Evolutionary conservation across 2,888 invertebrate species (phyloP), one percentile per base, ranked within the genome.

Genomic region (Imbricaverruca yamaguchii): DNA sequence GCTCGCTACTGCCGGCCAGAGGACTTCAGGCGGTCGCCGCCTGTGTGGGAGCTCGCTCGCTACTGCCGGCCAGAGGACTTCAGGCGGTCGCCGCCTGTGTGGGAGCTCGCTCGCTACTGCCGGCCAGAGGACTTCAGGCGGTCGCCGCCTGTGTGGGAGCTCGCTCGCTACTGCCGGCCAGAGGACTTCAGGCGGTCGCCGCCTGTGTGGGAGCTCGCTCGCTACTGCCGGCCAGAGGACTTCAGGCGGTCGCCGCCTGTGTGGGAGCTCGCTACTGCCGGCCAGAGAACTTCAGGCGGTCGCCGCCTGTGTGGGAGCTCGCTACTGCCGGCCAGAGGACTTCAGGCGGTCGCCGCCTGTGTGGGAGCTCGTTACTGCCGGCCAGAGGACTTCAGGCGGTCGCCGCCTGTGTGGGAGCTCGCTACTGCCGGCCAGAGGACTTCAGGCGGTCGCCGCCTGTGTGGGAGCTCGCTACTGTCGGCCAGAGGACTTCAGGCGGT

Each of bases 221-320:
- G 39, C 39, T 39, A 39, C 39, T 39, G 39, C 39, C 39, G 39
- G 39, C 39, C 39, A 39, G 39, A 1, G 39, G 74, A 7, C 74
- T 74, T 74, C 23, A 74, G 74, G 9, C 74, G 74, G 55, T 74
- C 74, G 53, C 74, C 55, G 11, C 55, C n/a, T n/a, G n/a, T n/a
- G n/a, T n/a, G n/a, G n/a, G n/a, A n/a, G 39, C 39, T 39, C 39
- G 39, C 39, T 39, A 39, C 39, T 39, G 39, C 39, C 39, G 39
- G 39, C 39, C 39, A 39, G 39, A 1, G 39, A 55, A 7, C 74
- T 74, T 74, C 23, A 74, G 74, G 9, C 74, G 74, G 55, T 74
- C 74, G 53, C 74, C 55, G 11, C 55, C n/a, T n/a, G n/a, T n/a
- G n/a, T n/a, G n/a, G n/a, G n/a, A n/a, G 39, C 39, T 39, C 39